Evolutionary conservation across 2,797 vertebrate genomes (phyloP), one percentile per base, ranked within the genome.

Genomic region (Rhynchotus rufescens): DNA sequence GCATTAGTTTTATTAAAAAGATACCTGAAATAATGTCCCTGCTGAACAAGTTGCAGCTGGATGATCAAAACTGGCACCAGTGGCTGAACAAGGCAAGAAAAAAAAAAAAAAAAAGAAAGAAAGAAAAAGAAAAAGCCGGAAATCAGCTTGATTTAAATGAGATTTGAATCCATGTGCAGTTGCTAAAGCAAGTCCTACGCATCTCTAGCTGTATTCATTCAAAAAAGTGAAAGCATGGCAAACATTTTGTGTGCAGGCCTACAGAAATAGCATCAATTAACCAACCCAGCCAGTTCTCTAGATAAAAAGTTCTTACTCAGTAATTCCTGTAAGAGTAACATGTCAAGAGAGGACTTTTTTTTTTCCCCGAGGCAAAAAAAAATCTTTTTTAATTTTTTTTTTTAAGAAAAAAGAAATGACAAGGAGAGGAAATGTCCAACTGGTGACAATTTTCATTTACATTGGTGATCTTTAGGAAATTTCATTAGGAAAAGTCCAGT

Each of bases 201-300:
- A 66, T 26, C 25, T 91, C 67, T 81, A 62, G 16, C 17, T 84
- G 51, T 75, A 72, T 81, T 75, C 20, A 56, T 51, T 88, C 34
- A 61, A 82, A 82, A 87, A 60, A 54, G 51, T 0, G 1, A 91
- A 75, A 12, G 16, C n/a, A 66, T 11, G 10, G 59, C 20, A 80
- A 83, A 47, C 1, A 23, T 49, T 82, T 59, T 90, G 14, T 40
- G 12, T 45, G 13, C 49, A 79, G 65, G 19, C 11, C 57, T 71
- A 42, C 69, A 93, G 38, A 92, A 93, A 87, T 30, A 84, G 51
- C 28, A 85, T 16, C 16, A 83, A 89, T 86, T 90, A 92, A 67
- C 49, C 56, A 75, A 57, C 25, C 54, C 36, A 36, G 62, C 61
- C 30, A 17, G 38, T 56, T 85, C 32, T 68, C 49, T 61, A 40